Percentiles rank a stretch among this genome's conserved stretches.
Conservation (phyloP, 2,797 vertebrate genomes). For the Notoglanidium macrostoma region DNA sequence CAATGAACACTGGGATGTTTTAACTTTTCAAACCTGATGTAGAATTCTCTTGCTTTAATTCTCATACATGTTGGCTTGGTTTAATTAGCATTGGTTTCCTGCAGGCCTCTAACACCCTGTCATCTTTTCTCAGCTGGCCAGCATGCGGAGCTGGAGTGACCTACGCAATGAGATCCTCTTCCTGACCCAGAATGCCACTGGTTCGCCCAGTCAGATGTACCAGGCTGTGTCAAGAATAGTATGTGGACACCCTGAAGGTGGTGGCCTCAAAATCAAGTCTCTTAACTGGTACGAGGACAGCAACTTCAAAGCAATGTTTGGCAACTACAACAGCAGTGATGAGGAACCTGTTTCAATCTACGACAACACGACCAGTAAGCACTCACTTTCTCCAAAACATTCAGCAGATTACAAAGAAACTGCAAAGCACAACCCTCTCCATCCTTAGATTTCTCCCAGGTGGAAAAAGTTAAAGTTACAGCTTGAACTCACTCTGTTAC, state of each 20-base stretch:
- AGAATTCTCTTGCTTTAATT: not conserved
- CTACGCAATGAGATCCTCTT: conserved; percentile 91
- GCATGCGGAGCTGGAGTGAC: conserved; percentile 91
- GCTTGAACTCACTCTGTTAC: not conserved
- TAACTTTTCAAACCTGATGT: not conserved
- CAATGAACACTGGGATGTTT: not conserved
- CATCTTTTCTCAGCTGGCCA: conserved; percentile 74
- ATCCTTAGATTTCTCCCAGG: not conserved
- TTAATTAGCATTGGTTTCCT: not conserved
- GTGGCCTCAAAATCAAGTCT: conserved; percentile 95
- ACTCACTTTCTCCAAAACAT: not conserved
- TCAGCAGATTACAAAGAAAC: not conserved
- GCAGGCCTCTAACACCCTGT: conserved; percentile 13
- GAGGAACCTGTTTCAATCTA: conserved; percentile 77
- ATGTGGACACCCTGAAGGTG: conserved; percentile 91
- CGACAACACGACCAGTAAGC: conserved; percentile 93
- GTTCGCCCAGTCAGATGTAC: conserved; percentile 86
- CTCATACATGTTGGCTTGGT: not conserved
- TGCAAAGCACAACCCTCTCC: not conserved
- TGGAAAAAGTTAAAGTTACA: not conserved
- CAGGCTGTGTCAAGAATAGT: conserved; percentile 91
- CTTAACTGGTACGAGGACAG: conserved; percentile 98
- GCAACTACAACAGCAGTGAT: conserved; percentile 85
- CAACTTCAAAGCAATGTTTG: conserved; percentile 95
- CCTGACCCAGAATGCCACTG: conserved; percentile 81